Conservation (phyloP, 35 echinoderm and acorn worm genomes). For the Stichopus chloronotus region DNA sequence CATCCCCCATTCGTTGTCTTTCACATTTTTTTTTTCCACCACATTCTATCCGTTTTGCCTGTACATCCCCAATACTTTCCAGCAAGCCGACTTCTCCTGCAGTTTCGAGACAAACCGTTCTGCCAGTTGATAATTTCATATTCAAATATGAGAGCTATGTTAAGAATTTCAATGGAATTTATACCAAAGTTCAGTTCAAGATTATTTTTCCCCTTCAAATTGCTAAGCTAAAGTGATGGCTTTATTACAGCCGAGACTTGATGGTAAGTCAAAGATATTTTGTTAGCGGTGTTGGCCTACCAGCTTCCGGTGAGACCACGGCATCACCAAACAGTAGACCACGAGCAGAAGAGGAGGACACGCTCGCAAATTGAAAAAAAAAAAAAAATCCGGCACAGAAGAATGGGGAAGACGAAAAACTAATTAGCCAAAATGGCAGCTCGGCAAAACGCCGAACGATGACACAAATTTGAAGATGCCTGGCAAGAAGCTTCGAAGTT, state of each 20-base stretch:
- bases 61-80: slow-evolving; percentile 46
- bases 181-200: slow-evolving; percentile 56
- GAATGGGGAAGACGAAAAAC: neutral
- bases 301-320: neutral
- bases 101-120: slow-evolving; percentile 44
- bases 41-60: neutral
- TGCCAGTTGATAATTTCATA: slow-evolving; percentile 52
- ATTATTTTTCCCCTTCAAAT: slow-evolving; percentile 53
- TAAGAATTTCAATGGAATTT: slow-evolving; percentile 58
- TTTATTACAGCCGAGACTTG: slow-evolving; percentile 5
- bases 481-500: slow-evolving; percentile 27
- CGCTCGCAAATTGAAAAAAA: too few relatives aligned
- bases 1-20: slow-evolving; percentile 35
- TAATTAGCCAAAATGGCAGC: slow-evolving; percentile 52
- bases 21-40: neutral
- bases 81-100: slow-evolving; percentile 21
- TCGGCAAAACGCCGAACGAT: slow-evolving; percentile 3
- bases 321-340: neutral
- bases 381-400: neutral
- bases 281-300: neutral
- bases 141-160: slow-evolving; percentile 55
- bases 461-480: slow-evolving; percentile 20
- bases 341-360: neutral
- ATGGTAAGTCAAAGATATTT: neutral
- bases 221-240: slow-evolving; percentile 44